A percentile compares a stretch with the other conserved stretches of the same genome.
phyloP scores from a whole-genome alignment of 2,888 invertebrate species.

The Heteromyza rotundicornis region DNA sequence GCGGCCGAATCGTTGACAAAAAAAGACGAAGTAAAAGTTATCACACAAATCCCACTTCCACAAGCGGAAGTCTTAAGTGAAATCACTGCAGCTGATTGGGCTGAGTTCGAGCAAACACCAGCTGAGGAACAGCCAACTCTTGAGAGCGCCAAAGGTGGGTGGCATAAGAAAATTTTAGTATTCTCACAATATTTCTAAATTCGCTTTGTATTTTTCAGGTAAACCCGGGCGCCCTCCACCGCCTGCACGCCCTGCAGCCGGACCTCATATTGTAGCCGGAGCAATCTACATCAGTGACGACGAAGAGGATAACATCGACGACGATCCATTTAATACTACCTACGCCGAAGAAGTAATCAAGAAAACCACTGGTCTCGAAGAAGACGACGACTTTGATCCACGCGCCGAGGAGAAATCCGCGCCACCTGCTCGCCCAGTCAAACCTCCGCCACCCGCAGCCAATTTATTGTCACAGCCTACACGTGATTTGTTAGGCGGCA shows the following conservation, averaged over 20 bases:
- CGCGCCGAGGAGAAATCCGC: constrained; percentile 67
- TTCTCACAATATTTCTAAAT: neutral
- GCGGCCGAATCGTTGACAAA: constrained; percentile 78
- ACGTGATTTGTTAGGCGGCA: constrained; percentile 77
- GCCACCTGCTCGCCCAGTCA: constrained; percentile 32
- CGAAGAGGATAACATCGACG: constrained; percentile 67
- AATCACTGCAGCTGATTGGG: constrained; percentile 67
- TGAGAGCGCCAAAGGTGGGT: constrained; percentile 34
- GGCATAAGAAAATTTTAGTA: neutral
- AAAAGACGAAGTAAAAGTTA: constrained; percentile 63
- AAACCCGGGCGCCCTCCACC: constrained; percentile 60
- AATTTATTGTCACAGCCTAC: constrained; percentile 40
- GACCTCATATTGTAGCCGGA: constrained; percentile 55
- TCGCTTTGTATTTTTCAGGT: constrained; percentile 42
- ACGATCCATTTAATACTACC: constrained; percentile 83
- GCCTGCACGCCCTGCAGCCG: constrained; percentile 54
- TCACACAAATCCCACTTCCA: constrained; percentile 56
- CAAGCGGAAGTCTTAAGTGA: constrained; percentile 64
- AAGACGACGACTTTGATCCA: constrained; percentile 68
- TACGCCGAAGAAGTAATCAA: constrained; percentile 79
- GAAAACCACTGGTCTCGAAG: constrained; percentile 56
- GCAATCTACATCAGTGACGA: constrained; percentile 60
- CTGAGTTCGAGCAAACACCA: constrained; percentile 69
- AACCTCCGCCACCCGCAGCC: constrained; percentile 34
- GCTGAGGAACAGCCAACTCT: constrained; percentile 58